A percentile compares a stretch with the other conserved stretches of the same genome.
phyloP scores from a whole-genome alignment of 2,113 vertebrate genomes.

The Asarcornis scutulata region DNA sequence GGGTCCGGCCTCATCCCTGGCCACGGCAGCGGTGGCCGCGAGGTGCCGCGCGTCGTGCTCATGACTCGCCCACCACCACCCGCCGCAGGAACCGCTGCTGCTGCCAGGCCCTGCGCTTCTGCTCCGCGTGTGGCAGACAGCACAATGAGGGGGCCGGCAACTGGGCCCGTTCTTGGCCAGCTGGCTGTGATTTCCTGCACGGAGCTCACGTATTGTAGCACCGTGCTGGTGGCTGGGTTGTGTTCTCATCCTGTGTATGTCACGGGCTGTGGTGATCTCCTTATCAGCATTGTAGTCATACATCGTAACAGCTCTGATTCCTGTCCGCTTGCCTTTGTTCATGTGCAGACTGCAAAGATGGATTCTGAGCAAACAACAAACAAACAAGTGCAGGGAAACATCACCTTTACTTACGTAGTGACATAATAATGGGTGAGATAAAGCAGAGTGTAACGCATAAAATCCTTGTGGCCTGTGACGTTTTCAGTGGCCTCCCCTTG shows the following conservation, averaged over 20 bases:
- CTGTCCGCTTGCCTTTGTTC: neutral
- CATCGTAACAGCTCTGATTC: neutral
- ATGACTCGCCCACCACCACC: neutral
- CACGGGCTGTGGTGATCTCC: neutral
- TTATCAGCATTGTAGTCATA: fast-evolving
- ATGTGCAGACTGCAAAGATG: fast-evolving
- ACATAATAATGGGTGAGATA: neutral
- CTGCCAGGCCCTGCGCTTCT: neutral
- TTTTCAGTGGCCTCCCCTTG: too few species aligned
- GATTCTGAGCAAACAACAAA: neutral
- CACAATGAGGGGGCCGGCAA: neutral
- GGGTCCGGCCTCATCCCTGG: neutral
- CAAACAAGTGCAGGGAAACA: neutral
- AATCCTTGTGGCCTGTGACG: neutral
- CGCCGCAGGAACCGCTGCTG: fast-evolving
- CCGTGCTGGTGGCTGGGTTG: neutral
- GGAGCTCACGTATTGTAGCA: fast-evolving
- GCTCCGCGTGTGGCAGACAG: neutral
- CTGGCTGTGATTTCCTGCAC: neutral
- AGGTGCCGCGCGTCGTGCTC: fast-evolving
- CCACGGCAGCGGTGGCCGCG: fast-evolving
- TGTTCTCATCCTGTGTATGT: fast-evolving
- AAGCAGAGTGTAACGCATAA: neutral
- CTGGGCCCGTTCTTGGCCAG: fast-evolving
- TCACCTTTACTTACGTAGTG: neutral